Evolutionary conservation across 2,113 vertebrate species (phyloP).

Genomic region (Chaetorhynchus papuensis): DNA sequence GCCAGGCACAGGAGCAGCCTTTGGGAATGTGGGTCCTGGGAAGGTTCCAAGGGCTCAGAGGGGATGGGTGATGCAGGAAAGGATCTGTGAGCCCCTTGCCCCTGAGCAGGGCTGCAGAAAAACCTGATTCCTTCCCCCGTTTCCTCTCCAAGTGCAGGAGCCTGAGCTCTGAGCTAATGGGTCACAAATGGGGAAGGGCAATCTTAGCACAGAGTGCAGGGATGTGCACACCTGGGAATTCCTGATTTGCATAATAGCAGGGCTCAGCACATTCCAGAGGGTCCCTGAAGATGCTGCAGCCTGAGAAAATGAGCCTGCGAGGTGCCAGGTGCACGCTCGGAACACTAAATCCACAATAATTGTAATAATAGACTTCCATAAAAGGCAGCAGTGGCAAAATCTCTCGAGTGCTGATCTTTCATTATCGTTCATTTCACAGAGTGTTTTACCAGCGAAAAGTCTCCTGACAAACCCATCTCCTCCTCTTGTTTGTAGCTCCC

Average conservation of each 20-base stretch:
- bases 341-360: slow-evolving; percentile 29
- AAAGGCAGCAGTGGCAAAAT: slow-evolving; percentile 23
- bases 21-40: not conserved
- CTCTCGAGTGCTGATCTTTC: slow-evolving; percentile 2
- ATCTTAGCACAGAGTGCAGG: not conserved
- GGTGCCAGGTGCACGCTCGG: slow-evolving; percentile 17
- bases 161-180: not conserved
- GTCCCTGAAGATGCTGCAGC: slow-evolving; percentile 11
- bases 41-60: not conserved
- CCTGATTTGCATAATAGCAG: not conserved
- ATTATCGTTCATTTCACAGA: not conserved
- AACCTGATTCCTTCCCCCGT: not conserved
- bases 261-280: not conserved
- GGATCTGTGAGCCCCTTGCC: not conserved
- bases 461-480: not conserved
- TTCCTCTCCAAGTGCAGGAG: not conserved
- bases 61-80: not conserved
- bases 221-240: not conserved
- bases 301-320: not conserved
- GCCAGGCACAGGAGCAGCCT: not conserved
- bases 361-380: slow-evolving; percentile 16
- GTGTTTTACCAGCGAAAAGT: not conserved
- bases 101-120: not conserved
- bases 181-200: not conserved
- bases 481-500: not conserved